phyloP scores from a whole-genome alignment of 2,797 vertebrate species.

The Crocidura indochinensis region DNA sequence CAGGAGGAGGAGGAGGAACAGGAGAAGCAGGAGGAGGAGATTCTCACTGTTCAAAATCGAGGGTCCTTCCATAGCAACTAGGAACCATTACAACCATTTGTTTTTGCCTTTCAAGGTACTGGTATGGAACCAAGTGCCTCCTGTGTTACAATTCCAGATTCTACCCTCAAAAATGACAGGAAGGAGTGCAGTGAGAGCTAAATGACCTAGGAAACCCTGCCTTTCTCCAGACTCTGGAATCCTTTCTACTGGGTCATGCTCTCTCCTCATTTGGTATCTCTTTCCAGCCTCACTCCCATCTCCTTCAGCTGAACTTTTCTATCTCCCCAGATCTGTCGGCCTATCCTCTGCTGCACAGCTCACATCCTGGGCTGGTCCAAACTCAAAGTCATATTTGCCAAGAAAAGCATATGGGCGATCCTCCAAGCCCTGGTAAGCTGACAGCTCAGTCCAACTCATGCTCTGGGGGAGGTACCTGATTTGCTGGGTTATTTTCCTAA shows the following conservation, averaged over 20 bases:
- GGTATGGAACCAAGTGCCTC: too few species aligned
- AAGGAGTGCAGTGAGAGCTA: neutral
- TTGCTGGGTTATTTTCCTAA: neutral
- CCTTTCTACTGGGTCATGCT: neutral
- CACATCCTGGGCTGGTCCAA: constrained; percentile 65
- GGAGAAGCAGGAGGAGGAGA: too few species aligned
- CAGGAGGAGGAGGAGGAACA: too few species aligned
- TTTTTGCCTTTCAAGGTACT: too few species aligned
- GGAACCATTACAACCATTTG: too few species aligned
- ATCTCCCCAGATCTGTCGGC: constrained; percentile 62
- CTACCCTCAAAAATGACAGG: neutral
- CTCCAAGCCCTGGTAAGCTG: constrained; percentile 73
- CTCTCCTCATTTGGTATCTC: too few species aligned
- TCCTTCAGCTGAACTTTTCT: neutral
- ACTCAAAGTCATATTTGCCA: constrained; percentile 42
- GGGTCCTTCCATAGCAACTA: too few species aligned
- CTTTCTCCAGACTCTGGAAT: neutral
- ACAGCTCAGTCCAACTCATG: rapidly evolving
- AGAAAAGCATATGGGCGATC: constrained; percentile 66
- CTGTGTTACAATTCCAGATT: too few species aligned
- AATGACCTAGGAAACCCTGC: too few species aligned
- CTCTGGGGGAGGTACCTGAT: too few species aligned
- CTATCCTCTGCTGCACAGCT: constrained; percentile 50
- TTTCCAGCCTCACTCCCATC: rapidly evolving
- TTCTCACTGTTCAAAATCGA: too few species aligned